A percentile compares a stretch with the other conserved stretches of the same genome.
phyloP scores from a whole-genome alignment of 2,113 vertebrate species.

The Triplophysa siluroides region DNA sequence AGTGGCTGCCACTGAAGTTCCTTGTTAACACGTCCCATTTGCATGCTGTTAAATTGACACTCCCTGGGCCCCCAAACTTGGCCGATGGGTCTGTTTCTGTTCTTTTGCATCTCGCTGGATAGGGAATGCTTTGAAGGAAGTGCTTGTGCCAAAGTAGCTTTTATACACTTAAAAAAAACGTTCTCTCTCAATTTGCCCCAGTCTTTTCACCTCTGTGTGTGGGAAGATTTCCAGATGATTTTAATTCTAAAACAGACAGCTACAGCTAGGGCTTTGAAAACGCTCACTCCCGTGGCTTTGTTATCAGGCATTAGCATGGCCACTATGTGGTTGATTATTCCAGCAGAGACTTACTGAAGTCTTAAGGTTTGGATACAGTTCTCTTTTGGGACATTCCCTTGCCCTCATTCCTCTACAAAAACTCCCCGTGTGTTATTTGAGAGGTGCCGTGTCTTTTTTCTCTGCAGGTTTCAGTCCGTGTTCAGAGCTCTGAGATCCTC shows the following conservation, averaged over 20 bases:
- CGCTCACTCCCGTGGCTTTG: conserved; percentile 34
- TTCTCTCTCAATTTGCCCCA: conserved; percentile 23
- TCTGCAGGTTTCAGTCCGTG: conserved; percentile 58
- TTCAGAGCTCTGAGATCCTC: conserved; percentile 53
- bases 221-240: conserved; percentile 55
- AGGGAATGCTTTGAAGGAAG: conserved; percentile 47
- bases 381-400: conserved; percentile 18
- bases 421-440: conserved; percentile 52
- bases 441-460: conserved; percentile 48
- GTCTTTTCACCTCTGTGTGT: conserved; percentile 24
- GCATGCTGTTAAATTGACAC: conserved; percentile 52
- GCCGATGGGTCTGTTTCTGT: conserved; percentile 55
- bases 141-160: conserved; percentile 49
- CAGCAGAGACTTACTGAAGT: conserved; percentile 5
- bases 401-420: conserved; percentile 8
- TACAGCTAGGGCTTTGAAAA: background rate
- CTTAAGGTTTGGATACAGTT: conserved; percentile 32
- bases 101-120: conserved; percentile 34
- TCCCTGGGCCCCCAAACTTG: conserved; percentile 40
- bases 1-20: conserved; percentile 48
- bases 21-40: conserved; percentile 69
- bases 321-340: conserved; percentile 15
- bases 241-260: conserved; percentile 48
- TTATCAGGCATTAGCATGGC: conserved; percentile 27
- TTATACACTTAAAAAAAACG: background rate